Evolutionary conservation across 2,888 invertebrate species (phyloP), one percentile per base, ranked within the genome.

Genomic region (Eumacrocentrus americanus): DNA sequence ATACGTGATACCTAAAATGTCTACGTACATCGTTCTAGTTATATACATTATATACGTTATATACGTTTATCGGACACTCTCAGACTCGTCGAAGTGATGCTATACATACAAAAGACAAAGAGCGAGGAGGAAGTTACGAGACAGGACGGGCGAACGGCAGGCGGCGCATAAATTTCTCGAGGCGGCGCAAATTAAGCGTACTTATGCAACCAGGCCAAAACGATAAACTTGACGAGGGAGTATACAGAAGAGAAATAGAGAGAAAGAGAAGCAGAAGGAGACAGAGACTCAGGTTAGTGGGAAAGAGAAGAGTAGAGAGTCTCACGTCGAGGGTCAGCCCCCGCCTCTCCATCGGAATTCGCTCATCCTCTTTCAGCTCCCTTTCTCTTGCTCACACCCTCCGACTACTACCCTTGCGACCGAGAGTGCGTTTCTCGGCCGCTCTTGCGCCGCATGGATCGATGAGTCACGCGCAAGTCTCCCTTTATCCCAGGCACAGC

Each of bases 171-270:
- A 72, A 72, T 73, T 68, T 66, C 55, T 67, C 56, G 54, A 61
- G 64, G 65, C 60, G 65, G 64, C 61, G 64, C 67, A 70, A 71
- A 72, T 71, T 70, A 70, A 71, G 67, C 67, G 67, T 65, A 70
- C 67, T 72, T 70, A 66, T 71, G 72, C 66, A 72, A 68, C 65
- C 67, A 72, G 71, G 72, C 67, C 70, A 67, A 61, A 67, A 67
- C 70, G 69, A 73, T 72, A 73, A 73, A 72, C 66, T 65, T 69
- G 60, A 61, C 63, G 61, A 62, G 56, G 52, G 44, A 22, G 37
- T 22, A 25, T 47, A 29, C 52, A 38, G 35, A 55, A 47, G 11
- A 34, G 51, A 12, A 11, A n/a, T n/a, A n/a, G n/a, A 29, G 46
- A 23, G 35, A 18, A 12, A 38, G 11, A 18, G 12, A 42, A 29